These are phyloP conservation scores for Drosophila neocordata DNA, from an alignment of 1,140 invertebrate genomes.

Conservation along the genomic window DNA sequence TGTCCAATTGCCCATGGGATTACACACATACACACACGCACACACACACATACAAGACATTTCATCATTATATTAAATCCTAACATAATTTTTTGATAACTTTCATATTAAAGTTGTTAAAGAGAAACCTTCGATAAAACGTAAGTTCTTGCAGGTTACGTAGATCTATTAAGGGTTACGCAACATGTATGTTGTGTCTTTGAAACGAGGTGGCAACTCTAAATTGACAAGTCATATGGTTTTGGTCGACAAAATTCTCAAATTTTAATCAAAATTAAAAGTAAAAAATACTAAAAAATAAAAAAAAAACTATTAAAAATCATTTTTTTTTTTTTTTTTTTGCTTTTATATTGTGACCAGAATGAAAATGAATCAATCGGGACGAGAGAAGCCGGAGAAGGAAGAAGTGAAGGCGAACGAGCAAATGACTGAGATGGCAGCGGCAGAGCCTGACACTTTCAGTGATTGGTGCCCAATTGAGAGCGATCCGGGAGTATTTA, in stretches of 20 bases:
- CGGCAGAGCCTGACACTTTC: not conserved
- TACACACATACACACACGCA: too few species aligned
- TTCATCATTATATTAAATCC: not conserved
- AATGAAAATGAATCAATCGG: constrained; percentile 16
- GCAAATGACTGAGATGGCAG: too few species aligned
- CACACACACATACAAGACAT: not conserved
- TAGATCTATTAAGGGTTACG: too few species aligned
- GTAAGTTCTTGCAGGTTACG: too few species aligned
- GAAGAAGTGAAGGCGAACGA: not conserved
- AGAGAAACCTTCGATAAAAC: too few species aligned
- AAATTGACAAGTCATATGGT: not conserved
- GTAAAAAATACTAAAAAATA: constrained; percentile 5
- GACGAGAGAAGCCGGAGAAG: constrained; percentile 3
- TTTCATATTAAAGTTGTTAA: too few species aligned
- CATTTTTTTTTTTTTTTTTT: not conserved
- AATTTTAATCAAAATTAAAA: not conserved
- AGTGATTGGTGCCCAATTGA: constrained; percentile 97
- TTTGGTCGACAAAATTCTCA: not conserved
- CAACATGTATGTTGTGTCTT: too few species aligned
- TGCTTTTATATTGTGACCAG: constrained; percentile 27
- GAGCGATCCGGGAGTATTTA: constrained; percentile 99
- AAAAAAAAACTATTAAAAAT: not conserved
- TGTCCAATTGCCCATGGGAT: constrained; percentile 7
- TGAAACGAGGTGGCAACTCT: too few species aligned
- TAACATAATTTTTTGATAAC: too few species aligned